Conservation (phyloP, 2,797 vertebrate genomes). For the Acropternis orthonyx region DNA sequence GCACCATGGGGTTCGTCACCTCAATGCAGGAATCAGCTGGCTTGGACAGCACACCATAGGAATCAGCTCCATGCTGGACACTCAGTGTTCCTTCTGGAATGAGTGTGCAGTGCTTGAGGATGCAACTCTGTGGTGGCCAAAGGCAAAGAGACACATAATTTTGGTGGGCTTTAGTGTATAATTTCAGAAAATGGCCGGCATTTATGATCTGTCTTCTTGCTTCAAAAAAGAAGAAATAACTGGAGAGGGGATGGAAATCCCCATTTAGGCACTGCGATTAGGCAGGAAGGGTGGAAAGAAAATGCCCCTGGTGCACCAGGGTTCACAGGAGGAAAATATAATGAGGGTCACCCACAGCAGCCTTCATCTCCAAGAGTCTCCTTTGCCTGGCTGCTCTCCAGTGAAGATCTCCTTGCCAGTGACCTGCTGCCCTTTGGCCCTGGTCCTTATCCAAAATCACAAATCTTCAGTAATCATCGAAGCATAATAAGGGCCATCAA, state of each 20-base stretch:
- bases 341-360: background rate
- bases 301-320: background rate
- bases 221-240: background rate
- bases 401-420: background rate
- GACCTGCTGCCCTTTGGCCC: fast-evolving
- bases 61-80: background rate
- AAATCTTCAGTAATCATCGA: background rate
- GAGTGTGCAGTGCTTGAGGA: background rate
- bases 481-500: background rate
- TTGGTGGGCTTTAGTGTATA: fast-evolving
- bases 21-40: background rate
- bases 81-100: background rate
- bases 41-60: fast-evolving
- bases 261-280: background rate
- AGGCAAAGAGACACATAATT: background rate
- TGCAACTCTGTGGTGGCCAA: background rate
- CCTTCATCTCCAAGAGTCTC: background rate
- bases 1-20: fast-evolving
- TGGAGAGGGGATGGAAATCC: background rate
- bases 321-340: background rate
- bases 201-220: background rate
- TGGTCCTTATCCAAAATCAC: background rate
- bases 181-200: background rate
- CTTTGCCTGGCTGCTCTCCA: background rate
- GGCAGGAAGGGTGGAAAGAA: background rate